These are phyloP conservation scores for Yponomeuta evonymella DNA, from an alignment of 2,888 invertebrate species.

Conservation along the genomic window DNA sequence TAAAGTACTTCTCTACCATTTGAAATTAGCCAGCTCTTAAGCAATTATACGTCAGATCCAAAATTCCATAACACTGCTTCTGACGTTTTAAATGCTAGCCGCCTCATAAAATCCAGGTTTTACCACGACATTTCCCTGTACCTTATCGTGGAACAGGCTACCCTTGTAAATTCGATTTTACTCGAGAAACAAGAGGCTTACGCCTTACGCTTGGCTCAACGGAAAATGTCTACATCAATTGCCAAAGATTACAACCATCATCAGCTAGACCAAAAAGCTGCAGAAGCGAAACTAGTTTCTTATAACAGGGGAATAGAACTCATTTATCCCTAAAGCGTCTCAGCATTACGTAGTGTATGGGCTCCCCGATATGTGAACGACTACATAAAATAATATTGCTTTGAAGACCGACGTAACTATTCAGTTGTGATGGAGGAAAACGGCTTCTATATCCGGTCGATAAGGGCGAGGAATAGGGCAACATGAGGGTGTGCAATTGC, in stretches of 20 bases:
- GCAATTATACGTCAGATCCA: too few species aligned
- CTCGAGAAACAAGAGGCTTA: background rate
- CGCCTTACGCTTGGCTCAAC: background rate
- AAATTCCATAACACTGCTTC: too few species aligned
- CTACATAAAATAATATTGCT: background rate
- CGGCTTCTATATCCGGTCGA: background rate
- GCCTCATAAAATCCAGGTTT: background rate
- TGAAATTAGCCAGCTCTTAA: too few species aligned
- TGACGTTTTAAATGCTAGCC: too few species aligned
- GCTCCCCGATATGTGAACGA: background rate
- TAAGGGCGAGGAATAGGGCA: background rate
- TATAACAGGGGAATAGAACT: background rate
- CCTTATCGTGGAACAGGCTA: background rate
- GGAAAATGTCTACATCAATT: background rate
- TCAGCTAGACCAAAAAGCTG: background rate
- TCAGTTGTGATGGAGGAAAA: background rate
- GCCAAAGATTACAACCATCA: background rate
- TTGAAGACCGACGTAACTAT: background rate
- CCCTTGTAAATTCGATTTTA: background rate
- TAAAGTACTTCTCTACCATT: too few species aligned
- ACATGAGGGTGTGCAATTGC: background rate
- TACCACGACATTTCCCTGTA: background rate
- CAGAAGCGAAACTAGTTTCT: background rate
- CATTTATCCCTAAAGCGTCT: background rate
- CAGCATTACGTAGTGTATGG: background rate